Base-by-base conservation (phyloP, 2,888 invertebrate species). In the Megalurothrips usitatus region DNA sequence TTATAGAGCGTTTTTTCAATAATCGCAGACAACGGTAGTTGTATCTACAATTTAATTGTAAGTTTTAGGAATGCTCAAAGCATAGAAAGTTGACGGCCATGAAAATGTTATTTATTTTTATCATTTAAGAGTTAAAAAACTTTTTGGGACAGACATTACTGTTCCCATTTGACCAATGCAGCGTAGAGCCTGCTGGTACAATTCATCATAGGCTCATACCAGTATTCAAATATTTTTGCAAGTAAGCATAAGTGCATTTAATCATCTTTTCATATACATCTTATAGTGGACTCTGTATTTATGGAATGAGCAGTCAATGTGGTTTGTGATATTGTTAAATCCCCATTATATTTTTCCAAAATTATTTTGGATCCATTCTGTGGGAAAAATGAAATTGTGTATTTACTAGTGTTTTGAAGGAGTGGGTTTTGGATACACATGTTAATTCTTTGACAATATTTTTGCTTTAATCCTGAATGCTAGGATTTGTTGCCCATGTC, bases 191-290 rank as follows among this genome's bases (percentile, higher is more conserved):
- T 75, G 23, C 12, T 8, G 26, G 0, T 3, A 12, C 10, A 9
- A 75, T 23, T 23, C 68, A 68, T 23, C 2, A 8, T 11, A 75
- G 23, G 68, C 68, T 75, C 68, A 75, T 26, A 75, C 1, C 68
- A 26, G 26, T 26, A 26, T 58, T 58, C 19, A 75, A 11, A 75
- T 12, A 11, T 75, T 75, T 23, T 75, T 26, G 26, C 9, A 26
- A 75, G 68, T 23, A 26, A 75, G 68, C n/a, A 26, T 23, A 75
- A 9, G 68, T 75, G 68, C 68, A 75, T 75, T 75, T 75, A 75
- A 75, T 26, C 68, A 75, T 75, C 68, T 75, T 75, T 23, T 75
- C 11, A 75, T 26, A 9, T 58, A 58, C 17, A 8, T 14, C 17
- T 17, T n/a, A 58, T 19, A 14, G 17, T 52, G 19, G 26, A 23